phyloP scores from a whole-genome alignment of 2,113 vertebrate species.

The Sceloporus tristichus region DNA sequence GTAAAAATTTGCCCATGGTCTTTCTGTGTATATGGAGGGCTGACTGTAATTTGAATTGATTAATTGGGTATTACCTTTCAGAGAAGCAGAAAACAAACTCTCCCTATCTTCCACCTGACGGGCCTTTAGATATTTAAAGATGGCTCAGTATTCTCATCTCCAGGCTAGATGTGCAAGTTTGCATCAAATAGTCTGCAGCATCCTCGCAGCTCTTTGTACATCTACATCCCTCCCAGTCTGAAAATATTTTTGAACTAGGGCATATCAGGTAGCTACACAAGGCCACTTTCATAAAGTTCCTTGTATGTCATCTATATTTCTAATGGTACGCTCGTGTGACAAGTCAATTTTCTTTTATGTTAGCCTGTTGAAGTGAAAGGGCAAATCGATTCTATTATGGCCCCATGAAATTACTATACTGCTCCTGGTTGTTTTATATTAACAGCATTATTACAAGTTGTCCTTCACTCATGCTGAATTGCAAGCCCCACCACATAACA shows the following conservation, averaged over 20 bases:
- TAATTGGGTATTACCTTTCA: too few relatives aligned
- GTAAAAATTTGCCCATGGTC: too few relatives aligned
- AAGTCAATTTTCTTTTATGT: constrained; percentile 32
- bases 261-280: background rate
- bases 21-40: too few relatives aligned
- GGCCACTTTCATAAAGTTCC: constrained; percentile 8
- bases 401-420: background rate
- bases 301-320: constrained; percentile 15
- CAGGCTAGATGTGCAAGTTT: too few relatives aligned
- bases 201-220: background rate
- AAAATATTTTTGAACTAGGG: background rate
- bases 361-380: constrained; percentile 22
- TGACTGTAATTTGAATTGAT: too few relatives aligned
- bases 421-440: fast-evolving
- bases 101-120: too few relatives aligned
- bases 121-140: too few relatives aligned
- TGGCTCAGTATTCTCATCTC: too few relatives aligned
- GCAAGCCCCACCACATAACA: constrained; percentile 35
- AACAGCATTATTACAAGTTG: background rate
- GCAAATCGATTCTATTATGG: constrained; percentile 46
- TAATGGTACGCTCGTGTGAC: background rate
- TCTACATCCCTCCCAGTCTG: background rate
- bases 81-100: too few relatives aligned
- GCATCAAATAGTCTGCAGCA: background rate
- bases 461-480: constrained; percentile 7